Conservation (phyloP, 2,888 invertebrate species). For the Catocala nupta region DNA sequence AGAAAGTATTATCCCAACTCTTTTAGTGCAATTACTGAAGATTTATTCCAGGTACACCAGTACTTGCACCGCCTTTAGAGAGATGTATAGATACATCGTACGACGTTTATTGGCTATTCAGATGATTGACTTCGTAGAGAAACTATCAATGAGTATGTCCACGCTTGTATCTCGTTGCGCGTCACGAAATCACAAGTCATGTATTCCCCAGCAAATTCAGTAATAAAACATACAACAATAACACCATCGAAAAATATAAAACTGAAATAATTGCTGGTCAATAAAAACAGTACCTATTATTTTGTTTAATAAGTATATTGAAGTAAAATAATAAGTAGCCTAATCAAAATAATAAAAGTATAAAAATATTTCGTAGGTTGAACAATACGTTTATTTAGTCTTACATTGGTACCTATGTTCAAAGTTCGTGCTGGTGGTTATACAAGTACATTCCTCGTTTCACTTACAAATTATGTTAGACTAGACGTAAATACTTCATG, state of each 20-base stretch:
- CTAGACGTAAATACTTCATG: constrained; percentile 83
- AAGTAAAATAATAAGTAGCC: constrained; percentile 41
- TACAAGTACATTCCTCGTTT: constrained; percentile 79
- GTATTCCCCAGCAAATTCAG: not conserved
- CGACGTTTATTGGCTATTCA: no score
- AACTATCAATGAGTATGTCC: no score
- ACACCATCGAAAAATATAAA: constrained; percentile 22
- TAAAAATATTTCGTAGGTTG: constrained; percentile 60
- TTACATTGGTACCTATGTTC: constrained; percentile 71
- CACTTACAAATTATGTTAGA: constrained; percentile 81
- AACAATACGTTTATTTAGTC: constrained; percentile 71
- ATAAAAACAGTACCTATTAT: constrained; percentile 54
- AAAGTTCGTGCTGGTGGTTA: constrained; percentile 73
- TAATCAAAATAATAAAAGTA: constrained; percentile 48
- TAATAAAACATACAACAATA: not conserved
- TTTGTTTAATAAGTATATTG: constrained; percentile 47
- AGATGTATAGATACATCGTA: no score
- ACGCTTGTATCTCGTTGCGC: no score
- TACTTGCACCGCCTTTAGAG: not conserved
- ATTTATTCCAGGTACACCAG: constrained; percentile 3
- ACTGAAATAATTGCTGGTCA: constrained; percentile 37
- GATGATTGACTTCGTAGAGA: no score
- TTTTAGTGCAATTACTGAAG: constrained; percentile 1
- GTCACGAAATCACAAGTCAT: no score
- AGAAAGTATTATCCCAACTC: constrained; percentile 5